phyloP scores from a whole-genome alignment of 2,797 vertebrate species.

The Onychomys arenicola region DNA sequence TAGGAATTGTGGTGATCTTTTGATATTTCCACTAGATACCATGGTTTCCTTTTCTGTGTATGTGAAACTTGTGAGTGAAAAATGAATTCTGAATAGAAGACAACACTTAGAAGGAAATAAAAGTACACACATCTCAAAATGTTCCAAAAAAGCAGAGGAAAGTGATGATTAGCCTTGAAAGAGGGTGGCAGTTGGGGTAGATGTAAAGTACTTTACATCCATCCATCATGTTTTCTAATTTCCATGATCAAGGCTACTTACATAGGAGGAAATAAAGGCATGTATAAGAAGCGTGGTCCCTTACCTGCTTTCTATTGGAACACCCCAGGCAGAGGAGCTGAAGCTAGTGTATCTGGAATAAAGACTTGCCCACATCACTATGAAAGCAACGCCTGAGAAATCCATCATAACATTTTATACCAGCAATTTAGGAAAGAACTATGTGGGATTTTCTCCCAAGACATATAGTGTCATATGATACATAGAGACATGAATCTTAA shows the following conservation, averaged over 20 bases:
- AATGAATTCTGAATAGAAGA: neutral
- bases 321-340: neutral
- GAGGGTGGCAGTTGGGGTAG: neutral
- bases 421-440: neutral
- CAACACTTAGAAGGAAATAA: neutral
- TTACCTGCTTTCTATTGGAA: neutral
- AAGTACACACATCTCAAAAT: neutral
- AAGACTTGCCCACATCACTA: neutral
- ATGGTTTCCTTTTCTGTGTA: neutral
- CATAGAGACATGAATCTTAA: neutral
- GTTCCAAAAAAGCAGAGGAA: neutral
- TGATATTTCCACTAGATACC: constrained; percentile 14
- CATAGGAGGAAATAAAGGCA: neutral
- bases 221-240: neutral
- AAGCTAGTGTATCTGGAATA: neutral
- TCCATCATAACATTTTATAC: neutral
- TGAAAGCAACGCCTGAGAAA: constrained; percentile 7
- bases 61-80: neutral
- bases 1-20: neutral
- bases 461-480: neutral
- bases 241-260: neutral
- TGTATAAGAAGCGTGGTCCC: neutral
- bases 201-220: neutral
- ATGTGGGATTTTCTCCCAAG: neutral
- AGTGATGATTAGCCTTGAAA: neutral